A percentile compares a stretch with the other conserved stretches of the same genome.
These are phyloP conservation scores for Callosobruchus maculatus DNA, from an alignment of 2,888 invertebrate species.

Conservation along the genomic window DNA sequence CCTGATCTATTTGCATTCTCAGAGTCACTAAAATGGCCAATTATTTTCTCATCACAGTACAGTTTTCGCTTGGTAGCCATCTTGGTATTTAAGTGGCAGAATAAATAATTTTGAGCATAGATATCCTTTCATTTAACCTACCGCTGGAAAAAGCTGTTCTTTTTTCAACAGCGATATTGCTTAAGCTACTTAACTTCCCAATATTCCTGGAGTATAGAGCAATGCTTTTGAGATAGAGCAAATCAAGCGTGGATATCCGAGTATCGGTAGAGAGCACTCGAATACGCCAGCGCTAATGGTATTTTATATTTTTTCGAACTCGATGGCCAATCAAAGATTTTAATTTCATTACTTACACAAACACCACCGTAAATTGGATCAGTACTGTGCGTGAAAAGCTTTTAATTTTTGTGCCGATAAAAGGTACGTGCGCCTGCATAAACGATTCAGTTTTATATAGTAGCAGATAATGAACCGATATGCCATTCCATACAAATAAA, in stretches of 20 bases:
- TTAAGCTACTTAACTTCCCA: background rate
- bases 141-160: no score
- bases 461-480: background rate
- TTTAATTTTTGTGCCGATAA: background rate
- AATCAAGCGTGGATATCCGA: background rate
- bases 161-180: no score
- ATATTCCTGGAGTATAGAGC: background rate
- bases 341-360: background rate
- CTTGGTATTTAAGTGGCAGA: no score
- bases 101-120: no score
- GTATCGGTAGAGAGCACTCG: background rate
- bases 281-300: background rate
- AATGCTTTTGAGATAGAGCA: conserved; percentile 1
- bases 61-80: no score
- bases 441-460: background rate
- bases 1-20: no score
- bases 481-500: background rate
- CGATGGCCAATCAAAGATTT: background rate
- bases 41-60: no score
- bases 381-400: background rate
- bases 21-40: no score
- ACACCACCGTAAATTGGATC: background rate
- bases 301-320: background rate
- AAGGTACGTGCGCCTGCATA: background rate
- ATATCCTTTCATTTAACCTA: no score